Percentiles rank a stretch among this genome's conserved stretches.
Conservation (phyloP, 2,797 vertebrate genomes). For the Lates japonicus region DNA sequence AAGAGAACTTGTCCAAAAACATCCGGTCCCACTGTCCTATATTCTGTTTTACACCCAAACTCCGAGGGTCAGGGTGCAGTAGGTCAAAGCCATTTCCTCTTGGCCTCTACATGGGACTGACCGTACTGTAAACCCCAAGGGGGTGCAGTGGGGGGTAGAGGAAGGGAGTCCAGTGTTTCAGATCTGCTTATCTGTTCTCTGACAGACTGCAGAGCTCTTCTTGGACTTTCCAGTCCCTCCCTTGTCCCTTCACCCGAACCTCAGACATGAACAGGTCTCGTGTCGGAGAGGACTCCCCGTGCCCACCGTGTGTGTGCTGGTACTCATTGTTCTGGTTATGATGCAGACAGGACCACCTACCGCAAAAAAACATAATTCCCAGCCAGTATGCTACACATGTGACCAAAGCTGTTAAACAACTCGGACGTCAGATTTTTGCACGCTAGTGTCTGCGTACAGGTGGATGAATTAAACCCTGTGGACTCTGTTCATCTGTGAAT, state of each 20-base stretch:
- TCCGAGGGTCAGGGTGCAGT: conserved; percentile 66
- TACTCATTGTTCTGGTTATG: conserved; percentile 76
- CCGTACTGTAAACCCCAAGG: conserved; percentile 57
- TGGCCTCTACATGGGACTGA: conserved; percentile 70
- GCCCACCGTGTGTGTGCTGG: conserved; percentile 60
- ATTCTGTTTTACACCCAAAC: conserved; percentile 73
- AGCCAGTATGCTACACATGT: conserved; percentile 75
- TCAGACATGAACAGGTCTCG: conserved; percentile 43
- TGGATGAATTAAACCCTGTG: neutral
- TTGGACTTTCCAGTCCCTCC: conserved; percentile 5
- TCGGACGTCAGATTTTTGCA: conserved; percentile 38
- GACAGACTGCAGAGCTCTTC: conserved; percentile 43
- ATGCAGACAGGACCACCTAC: conserved; percentile 82
- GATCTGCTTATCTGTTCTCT: conserved; percentile 48
- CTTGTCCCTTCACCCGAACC: conserved; percentile 2
- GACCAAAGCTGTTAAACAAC: conserved; percentile 67
- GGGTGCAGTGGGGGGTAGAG: conserved; percentile 15
- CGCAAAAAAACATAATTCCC: conserved; percentile 71
- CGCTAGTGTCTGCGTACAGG: conserved; percentile 24
- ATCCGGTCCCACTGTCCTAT: conserved; percentile 77
- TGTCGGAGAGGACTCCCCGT: conserved; percentile 49
- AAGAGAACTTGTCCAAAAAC: conserved; percentile 71
- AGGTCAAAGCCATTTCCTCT: conserved; percentile 81
- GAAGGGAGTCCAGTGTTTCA: conserved; percentile 33
- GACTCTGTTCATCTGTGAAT: neutral